Evolutionary conservation across 2,113 vertebrate species (phyloP), one percentile per base, ranked within the genome.

Genomic region (Puffinus mauretanicus): DNA sequence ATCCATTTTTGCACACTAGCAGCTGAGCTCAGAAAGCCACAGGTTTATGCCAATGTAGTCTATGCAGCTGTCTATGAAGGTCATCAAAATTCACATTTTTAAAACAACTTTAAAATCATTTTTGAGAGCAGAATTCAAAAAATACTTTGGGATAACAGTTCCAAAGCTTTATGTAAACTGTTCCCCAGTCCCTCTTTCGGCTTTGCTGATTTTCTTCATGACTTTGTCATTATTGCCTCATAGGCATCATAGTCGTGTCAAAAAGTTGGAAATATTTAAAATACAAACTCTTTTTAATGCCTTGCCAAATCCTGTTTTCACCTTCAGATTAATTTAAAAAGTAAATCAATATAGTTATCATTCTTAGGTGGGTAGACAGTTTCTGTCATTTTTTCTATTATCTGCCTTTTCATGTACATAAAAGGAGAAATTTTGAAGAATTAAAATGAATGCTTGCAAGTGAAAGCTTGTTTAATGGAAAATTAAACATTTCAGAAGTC

Each of bases 11-110:
- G n/a, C 71, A 90, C 77, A 62, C 16, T 29, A 70, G 49, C 38
- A 87, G 32, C 46, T 84, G 69, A 88, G 47, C 67, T 93, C 85
- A 95, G 82, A 90, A 96, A 94, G 76, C 27, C 62, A 88, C 49
- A 80, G n/a, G 17, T 32, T 47, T 95, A 47, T 82, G 44, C 67
- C 91, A 85, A 62, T 80, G 32, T 25, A 85, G 40, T 21, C 30
- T 94, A 86, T 73, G 60, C 36, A 84, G 34, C 8, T 79, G 46
- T 69, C 61, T 75, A 51, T 64, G 65, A 86, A 36, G n/a, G 13
- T 62, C 49, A 95, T 30, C 29, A 69, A 87, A 86, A 94, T 65
- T 91, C n/a, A 17, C 20, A 69, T 62, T 51, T 77, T 60, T 36
- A 26, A 61, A 76, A 62, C 13, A 72, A 92, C 47, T 72, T 90